phyloP scores from a whole-genome alignment of 2,888 invertebrate genomes.

The Acanthosepion lycidas region DNA sequence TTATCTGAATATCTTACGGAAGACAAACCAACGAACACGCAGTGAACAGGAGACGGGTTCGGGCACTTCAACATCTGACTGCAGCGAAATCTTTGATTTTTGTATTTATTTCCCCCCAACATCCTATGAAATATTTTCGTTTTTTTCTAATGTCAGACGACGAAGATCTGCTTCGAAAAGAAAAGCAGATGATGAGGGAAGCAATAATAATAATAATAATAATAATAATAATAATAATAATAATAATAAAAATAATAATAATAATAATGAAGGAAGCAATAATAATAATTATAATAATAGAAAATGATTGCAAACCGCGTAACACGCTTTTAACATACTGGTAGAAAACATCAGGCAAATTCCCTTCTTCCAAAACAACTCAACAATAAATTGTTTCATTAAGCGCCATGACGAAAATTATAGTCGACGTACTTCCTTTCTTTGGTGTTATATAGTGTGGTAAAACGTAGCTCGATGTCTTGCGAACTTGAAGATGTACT shows the following conservation, averaged over 20 bases:
- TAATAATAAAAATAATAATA: not conserved
- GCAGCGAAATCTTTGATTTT: not conserved
- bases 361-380: no score
- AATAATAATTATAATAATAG: not conserved
- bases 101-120: not conserved
- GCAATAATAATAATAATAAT: not conserved
- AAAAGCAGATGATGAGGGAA: not conserved
- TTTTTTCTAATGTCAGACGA: not conserved
- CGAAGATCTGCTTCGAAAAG: not conserved
- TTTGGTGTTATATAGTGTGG: no score
- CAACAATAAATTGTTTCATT: not conserved
- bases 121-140: not conserved
- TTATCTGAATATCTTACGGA: not conserved
- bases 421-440: no score
- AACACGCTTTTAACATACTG: no score
- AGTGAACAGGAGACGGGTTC: not conserved
- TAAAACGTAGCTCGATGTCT: no score
- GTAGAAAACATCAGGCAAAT: no score
- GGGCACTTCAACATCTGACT: not conserved
- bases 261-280: not conserved
- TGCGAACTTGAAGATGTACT: no score
- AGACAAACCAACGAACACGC: not conserved
- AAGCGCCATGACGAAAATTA: not conserved
- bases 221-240: not conserved
- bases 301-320: no score